Evolutionary conservation across 2,797 vertebrate species (phyloP).

Genomic region (Acanthurus tractus): DNA sequence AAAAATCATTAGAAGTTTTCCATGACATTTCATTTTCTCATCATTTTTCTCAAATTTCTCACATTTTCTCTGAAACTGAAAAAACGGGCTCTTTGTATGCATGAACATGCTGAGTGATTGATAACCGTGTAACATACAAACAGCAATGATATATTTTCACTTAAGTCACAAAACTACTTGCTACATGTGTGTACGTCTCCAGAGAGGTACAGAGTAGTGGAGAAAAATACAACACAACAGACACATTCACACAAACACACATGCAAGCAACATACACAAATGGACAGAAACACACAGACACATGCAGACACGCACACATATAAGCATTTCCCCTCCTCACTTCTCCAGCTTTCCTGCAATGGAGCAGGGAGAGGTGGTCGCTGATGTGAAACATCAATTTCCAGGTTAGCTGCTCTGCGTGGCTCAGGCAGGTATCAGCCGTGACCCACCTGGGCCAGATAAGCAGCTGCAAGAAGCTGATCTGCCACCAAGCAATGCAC

Average conservation of each 20-base stretch:
- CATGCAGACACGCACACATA: background rate
- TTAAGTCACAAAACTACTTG: conserved; percentile 17
- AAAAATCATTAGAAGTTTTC: conserved; percentile 33
- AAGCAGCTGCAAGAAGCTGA: conserved; percentile 87
- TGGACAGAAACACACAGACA: conserved; percentile 31
- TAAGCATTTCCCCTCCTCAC: conserved; percentile 33
- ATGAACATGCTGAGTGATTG: conserved; percentile 6
- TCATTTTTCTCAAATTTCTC: background rate
- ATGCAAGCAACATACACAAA: conserved; percentile 31
- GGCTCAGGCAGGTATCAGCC: conserved; percentile 88
- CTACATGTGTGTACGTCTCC: conserved; percentile 23
- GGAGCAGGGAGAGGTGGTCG: conserved; percentile 81
- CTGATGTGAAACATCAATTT: conserved; percentile 91
- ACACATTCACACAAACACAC: conserved; percentile 34
- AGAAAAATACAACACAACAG: conserved; percentile 5
- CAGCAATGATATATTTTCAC: conserved; percentile 24
- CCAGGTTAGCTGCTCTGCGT: conserved; percentile 89
- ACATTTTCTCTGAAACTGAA: conserved; percentile 5
- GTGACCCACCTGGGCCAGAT: conserved; percentile 88
- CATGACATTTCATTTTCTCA: conserved; percentile 31
- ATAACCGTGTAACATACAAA: conserved; percentile 18
- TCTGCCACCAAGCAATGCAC: conserved; percentile 76
- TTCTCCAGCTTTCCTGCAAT: conserved; percentile 66
- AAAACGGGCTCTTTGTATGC: conserved; percentile 7
- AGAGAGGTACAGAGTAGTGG: conserved; percentile 28